Base-by-base conservation (phyloP, 2,888 invertebrate genomes). In the Achlya flavicornis region DNA sequence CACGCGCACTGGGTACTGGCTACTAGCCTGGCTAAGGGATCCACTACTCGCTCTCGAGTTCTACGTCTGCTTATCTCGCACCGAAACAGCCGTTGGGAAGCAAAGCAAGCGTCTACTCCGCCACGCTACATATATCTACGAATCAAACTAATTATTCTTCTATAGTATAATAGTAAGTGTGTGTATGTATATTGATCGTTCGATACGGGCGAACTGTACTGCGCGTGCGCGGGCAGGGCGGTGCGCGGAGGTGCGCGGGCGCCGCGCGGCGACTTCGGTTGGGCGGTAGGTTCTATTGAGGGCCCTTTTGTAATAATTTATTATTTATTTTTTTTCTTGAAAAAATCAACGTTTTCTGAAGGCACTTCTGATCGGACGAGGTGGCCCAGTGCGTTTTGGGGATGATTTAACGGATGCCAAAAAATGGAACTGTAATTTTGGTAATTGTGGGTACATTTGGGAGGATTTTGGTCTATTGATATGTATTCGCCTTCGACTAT, bases 361-460 rank as follows among this genome's bases (percentile, higher is more conserved):
- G 97, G 97, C 97, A 97, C 97, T 97, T 97, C 96, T 96, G 96
- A 96, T 96, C 97, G 97, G 97, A 97, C 97, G 97, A 96, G 96
- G 95, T 96, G 97, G 97, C 97, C 97, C 97, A 96, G 96, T 96
- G 96, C 94, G 93, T 95, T 95, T 95, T 69, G 70, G 65, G 95
- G 95, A 95, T 94, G 71, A 73, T 94, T 94, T 73, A 73, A 76
- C 72, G 80, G 76, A 77, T 81, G 74, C 80, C 83, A 77, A 87
- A 84, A 75, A 69, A 77, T 79, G 75, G 74, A 74, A 67, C 70
- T 79, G 77, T 73, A 70, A 78, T 78, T 81, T 86, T 79, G 68
- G 72, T 19, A 66, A 73, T 68, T 67, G 73, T 73, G 65, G 73
- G 38, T 59, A 73, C 71, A 71, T 80, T 82, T 83, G 75, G 76